phyloP scores from a whole-genome alignment of 1,140 invertebrate genomes.

The Chironomus striatipennis region DNA sequence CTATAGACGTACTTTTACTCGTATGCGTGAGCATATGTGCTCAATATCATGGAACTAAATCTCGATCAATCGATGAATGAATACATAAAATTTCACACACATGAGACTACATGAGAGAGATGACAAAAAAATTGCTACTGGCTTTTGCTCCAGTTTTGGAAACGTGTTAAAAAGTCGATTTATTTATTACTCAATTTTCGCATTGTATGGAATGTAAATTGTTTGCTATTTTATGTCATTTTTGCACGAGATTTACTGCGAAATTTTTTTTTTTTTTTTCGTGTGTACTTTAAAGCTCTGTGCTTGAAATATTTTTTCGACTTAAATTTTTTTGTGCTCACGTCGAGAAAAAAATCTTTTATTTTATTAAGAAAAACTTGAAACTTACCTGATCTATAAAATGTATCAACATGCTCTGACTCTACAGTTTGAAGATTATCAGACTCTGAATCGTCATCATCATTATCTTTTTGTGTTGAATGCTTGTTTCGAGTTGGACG shows the following conservation, averaged over 20 bases:
- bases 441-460: constrained; percentile 36
- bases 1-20: too few relatives aligned
- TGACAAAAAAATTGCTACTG: neutral
- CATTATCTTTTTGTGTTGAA: constrained; percentile 26
- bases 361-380: too few relatives aligned
- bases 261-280: neutral
- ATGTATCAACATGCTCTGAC: constrained; percentile 48
- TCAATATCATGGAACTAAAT: too few relatives aligned
- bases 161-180: neutral
- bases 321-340: neutral
- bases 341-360: too few relatives aligned
- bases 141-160: constrained; percentile 5
- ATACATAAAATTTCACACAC: neutral
- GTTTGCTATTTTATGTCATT: neutral
- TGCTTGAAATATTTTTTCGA: neutral
- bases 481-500: neutral
- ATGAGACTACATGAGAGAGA: neutral
- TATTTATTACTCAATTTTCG: constrained; percentile 10
- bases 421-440: constrained; percentile 53
- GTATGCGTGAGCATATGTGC: too few relatives aligned
- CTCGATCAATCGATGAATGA: neutral
- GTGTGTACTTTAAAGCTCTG: neutral
- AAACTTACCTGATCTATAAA: constrained; percentile 35
- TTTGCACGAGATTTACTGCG: neutral
- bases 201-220: neutral